Conservation (phyloP, 2,888 invertebrate species). For the Tetanocera ferruginea region DNA sequence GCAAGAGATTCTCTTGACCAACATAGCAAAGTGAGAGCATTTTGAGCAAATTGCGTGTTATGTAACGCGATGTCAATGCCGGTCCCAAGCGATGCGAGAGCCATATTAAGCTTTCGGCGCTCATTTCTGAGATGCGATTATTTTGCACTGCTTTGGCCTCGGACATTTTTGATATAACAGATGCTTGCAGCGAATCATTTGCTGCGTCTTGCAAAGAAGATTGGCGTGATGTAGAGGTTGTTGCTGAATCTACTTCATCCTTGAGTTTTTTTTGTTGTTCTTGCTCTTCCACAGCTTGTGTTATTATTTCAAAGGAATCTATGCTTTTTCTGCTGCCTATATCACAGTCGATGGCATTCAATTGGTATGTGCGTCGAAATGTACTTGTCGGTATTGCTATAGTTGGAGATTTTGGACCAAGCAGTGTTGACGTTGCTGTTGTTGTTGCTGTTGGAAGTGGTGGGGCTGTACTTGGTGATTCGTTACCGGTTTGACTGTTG, state of each 20-base stretch:
- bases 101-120: conserved; percentile 91
- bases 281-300: conserved; percentile 54
- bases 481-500: conserved; percentile 57
- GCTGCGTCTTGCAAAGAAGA: conserved; percentile 50
- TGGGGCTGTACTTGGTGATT: conserved; percentile 46
- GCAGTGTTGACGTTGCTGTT: conserved; percentile 40
- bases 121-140: conserved; percentile 85
- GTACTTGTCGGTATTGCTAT: conserved; percentile 78
- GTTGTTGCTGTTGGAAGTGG: conserved; percentile 34
- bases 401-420: conserved; percentile 74
- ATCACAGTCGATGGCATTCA: conserved; percentile 75
- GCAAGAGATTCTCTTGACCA: conserved; percentile 81
- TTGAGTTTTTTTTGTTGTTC: conserved; percentile 41
- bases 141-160: conserved; percentile 65
- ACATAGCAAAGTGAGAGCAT: conserved; percentile 96
- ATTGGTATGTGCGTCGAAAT: conserved; percentile 68
- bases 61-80: conserved; percentile 89
- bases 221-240: neutral
- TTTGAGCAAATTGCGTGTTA: conserved; percentile 91
- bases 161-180: conserved; percentile 66
- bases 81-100: conserved; percentile 93
- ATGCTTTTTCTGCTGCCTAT: conserved; percentile 75
- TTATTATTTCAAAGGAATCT: conserved; percentile 69
- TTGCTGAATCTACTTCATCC: neutral
- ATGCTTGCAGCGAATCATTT: conserved; percentile 64